Percentiles rank a stretch among this genome's conserved stretches.
Evolutionary conservation across 1,140 invertebrate species (phyloP).

Genomic region (Drosophila punjabiensis): DNA sequence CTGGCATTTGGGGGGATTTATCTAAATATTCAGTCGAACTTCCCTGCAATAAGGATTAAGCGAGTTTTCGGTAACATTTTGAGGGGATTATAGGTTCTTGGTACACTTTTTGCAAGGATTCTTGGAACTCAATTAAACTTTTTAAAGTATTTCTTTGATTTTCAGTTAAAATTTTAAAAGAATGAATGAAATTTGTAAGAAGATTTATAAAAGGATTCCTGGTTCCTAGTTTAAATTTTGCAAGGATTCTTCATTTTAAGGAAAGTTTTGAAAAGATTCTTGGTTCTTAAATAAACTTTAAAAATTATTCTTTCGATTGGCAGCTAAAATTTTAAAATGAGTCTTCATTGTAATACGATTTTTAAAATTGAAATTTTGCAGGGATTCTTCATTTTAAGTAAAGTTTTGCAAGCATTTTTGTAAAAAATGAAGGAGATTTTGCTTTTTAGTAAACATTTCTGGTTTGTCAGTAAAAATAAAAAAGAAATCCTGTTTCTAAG

Average conservation of each 20-base stretch:
- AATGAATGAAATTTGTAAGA: too few species aligned
- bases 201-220: too few species aligned
- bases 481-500: too few species aligned
- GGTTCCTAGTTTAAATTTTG: too few species aligned
- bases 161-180: neutral
- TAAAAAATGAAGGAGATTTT: neutral
- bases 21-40: conserved; percentile 8
- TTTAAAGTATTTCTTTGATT: neutral
- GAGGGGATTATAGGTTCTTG: neutral
- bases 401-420: neutral
- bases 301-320: too few species aligned
- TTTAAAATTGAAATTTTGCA: too few species aligned
- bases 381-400: too few species aligned
- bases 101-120: too few species aligned
- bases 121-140: neutral
- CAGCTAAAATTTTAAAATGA: too few species aligned
- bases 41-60: neutral
- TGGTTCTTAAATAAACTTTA: too few species aligned
- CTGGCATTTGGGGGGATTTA: neutral
- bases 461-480: too few species aligned
- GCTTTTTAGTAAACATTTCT: neutral
- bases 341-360: too few species aligned
- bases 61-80: neutral
- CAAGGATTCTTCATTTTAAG: neutral
- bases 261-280: neutral